A percentile compares a stretch with the other conserved stretches of the same genome.
Conservation (phyloP, 1,140 invertebrate genomes). For the Drosophila erecta region DNA sequence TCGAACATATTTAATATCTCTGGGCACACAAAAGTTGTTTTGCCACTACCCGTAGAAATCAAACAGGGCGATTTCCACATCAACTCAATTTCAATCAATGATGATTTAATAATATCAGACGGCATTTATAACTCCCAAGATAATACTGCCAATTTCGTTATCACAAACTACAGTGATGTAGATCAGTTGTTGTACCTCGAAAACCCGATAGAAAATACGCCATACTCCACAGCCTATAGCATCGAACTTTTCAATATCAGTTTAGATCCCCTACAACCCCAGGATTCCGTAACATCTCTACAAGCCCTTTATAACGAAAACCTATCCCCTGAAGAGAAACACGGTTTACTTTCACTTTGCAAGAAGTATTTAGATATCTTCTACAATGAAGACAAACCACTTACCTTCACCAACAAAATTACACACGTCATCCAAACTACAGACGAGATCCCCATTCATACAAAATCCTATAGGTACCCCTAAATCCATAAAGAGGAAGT, state of each 20-base stretch:
- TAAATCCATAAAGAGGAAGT: conserved; percentile 25
- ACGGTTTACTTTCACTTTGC: conserved; percentile 3
- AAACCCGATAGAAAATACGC: too few relatives aligned
- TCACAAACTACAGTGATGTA: too few relatives aligned
- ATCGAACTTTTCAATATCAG: neutral
- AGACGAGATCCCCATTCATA: conserved; percentile 16
- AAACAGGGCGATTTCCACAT: too few relatives aligned
- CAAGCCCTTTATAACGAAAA: neutral
- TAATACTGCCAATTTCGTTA: too few relatives aligned
- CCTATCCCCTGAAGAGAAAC: neutral
- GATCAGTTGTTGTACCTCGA: too few relatives aligned
- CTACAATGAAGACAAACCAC: neutral
- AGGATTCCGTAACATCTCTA: neutral
- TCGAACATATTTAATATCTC: too few relatives aligned
- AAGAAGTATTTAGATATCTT: conserved; percentile 4
- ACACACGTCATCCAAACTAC: conserved; percentile 27
- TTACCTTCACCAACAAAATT: neutral
- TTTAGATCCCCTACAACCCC: neutral
- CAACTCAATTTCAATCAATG: too few relatives aligned
- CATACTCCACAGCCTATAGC: too few relatives aligned
- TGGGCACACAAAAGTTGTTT: too few relatives aligned
- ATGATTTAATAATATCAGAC: too few relatives aligned
- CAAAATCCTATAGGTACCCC: conserved; percentile 23
- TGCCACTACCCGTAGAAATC: too few relatives aligned
- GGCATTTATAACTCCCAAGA: too few relatives aligned